Base-by-base conservation (phyloP, 2,888 invertebrate species). In the Antitype chi region DNA sequence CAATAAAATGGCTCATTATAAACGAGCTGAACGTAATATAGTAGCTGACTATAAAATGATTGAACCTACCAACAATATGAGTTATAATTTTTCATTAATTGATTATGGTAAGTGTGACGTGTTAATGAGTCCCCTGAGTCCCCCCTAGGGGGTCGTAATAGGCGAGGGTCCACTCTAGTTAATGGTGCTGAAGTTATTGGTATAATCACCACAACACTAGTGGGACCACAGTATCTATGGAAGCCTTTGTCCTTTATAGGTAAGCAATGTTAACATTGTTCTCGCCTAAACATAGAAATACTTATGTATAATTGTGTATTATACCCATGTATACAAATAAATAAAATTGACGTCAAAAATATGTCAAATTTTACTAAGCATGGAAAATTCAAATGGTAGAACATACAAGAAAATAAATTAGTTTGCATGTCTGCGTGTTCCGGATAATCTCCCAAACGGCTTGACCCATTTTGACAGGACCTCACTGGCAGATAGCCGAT, bases 81-180 rank as follows among this genome's bases (percentile, higher is more conserved):
- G 49, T 70, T 68, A 73, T 78, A 77, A 78, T 78, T 76, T 70
- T 74, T 75, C 57, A 86, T 86, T 79, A 86, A 84, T 85, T 83
- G 76, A 85, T 76, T 84, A 82, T 67, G 66, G 78, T 83, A 67
- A 76, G 57, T 49, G 68, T 82, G 74, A 84, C 76, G 67, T 76
- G 81, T 75, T 62, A 74, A 81, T 85, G 64, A 52, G 66, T 43
- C 73, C 64, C 71, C 55, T 63, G 73, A 64, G 23, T 43, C 20
- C 13, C 20, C 73, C 43, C 69, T 0, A 59, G 62, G 64, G 83
- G 64, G 69, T 81, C 32, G 7, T 85, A 74, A 77, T 64, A 47
- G 62, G 69, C 57, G 38, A 81, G 80, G 62, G 38, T 57, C 85
- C 85, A 83, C 85, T 83, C 78, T 70, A 74, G 60, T 32, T 81